These are phyloP conservation scores for Aphelocoma californica DNA, from an alignment of 2,797 vertebrate species.

Conservation along the genomic window DNA sequence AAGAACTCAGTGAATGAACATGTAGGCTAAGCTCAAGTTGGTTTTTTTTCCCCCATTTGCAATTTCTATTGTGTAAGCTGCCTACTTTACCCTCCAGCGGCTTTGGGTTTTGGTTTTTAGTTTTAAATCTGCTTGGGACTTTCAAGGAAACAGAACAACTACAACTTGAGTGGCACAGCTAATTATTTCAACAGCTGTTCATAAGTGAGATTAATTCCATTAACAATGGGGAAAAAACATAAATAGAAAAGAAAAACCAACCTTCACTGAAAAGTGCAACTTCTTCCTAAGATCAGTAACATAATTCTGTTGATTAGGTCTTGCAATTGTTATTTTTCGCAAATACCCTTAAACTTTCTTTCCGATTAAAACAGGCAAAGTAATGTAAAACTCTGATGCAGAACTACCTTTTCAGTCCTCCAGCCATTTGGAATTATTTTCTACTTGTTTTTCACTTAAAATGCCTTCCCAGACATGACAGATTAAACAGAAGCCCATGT, in stretches of 20 bases:
- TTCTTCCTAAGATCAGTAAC: background rate
- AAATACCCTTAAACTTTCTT: background rate
- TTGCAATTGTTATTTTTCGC: background rate
- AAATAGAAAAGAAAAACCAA: background rate
- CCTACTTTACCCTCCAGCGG: background rate
- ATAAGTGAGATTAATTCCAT: background rate
- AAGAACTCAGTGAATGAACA: background rate
- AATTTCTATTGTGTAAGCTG: background rate
- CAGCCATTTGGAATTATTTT: background rate
- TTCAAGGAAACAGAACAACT: background rate
- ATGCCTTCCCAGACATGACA: background rate
- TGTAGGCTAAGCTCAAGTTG: background rate
- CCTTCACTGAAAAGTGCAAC: background rate
- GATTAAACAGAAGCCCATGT: background rate
- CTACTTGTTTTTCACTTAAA: slow-evolving; percentile 8
- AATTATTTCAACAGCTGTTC: background rate
- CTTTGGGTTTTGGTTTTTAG: background rate
- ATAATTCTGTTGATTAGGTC: background rate
- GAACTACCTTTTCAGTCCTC: background rate
- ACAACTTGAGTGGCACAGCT: background rate
- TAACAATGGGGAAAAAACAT: background rate
- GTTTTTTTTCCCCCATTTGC: background rate
- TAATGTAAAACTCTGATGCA: background rate
- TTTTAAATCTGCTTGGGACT: background rate
- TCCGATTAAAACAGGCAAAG: background rate